Evolutionary conservation across 2,888 invertebrate genomes (phyloP), one percentile per base, ranked within the genome.

Genomic region (Gnatocerus cornutus): DNA sequence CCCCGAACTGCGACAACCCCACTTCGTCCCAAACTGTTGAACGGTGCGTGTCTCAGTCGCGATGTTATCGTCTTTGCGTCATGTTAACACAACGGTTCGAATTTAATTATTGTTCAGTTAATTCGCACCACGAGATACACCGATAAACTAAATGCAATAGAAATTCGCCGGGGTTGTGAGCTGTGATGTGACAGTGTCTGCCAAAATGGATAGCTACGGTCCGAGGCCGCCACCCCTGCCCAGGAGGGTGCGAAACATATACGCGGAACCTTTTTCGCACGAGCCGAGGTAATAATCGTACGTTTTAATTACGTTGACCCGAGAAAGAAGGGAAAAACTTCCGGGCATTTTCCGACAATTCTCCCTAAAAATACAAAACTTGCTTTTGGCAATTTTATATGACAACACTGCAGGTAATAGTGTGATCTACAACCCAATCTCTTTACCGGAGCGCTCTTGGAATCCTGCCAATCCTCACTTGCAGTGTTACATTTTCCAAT

Each of bases 231-330:
- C 90, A 72, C 87, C 90, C 76, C 87, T 90, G 73, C 88, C 90
- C 70, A 86, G 90, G 73, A 88, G 89, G 82, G 88, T 89, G 79
- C 85, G 90, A 81, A 90, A 90, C 84, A 90, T 90, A 84, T 90
- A 90, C 79, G 90, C 90, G 41, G 90, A 90, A 80, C 90, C 90
- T 78, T 90, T 90, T 85, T 87, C 89, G 75, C 90, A 90, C 81
- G 85, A 85, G 74, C 81, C 81, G 78, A 85, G 85, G 85, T 85
- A 84, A 79, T 61, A n/a, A 43, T 21, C 50, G 61, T 27, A 39
- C 48, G 16, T 59, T 46, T 46, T 59, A 59, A 59, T 59, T 46
- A 46, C 56, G 12, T 21, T 21, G 21, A 21, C 21, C 21, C 21
- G 2, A 21, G 2, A 21, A 21, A 21, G 21, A 21, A 21, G n/a